A percentile compares a stretch with the other conserved stretches of the same genome.
These are phyloP conservation scores for Ispidina lecontei DNA, from an alignment of 2,797 vertebrate species.

Conservation along the genomic window DNA sequence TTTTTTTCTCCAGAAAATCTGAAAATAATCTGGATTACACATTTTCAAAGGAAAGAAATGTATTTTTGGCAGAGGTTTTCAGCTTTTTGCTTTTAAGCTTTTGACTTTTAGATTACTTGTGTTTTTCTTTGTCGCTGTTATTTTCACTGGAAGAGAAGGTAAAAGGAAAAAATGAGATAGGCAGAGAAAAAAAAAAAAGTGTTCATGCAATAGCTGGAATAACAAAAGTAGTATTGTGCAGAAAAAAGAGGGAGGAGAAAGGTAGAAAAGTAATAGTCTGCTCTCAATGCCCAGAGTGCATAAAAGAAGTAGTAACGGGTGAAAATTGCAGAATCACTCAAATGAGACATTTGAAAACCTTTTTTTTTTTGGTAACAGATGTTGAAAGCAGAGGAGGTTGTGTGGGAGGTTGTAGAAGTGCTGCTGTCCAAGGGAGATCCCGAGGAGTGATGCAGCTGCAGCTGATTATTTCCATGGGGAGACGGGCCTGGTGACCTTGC, in stretches of 20 bases:
- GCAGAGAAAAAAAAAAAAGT: accelerated
- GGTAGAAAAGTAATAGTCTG: not conserved
- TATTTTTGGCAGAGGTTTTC: not conserved
- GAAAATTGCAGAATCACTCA: not conserved
- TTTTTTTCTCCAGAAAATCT: not conserved
- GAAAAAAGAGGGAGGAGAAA: not conserved
- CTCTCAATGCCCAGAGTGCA: not conserved
- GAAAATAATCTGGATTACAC: not conserved
- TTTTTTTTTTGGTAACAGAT: not conserved
- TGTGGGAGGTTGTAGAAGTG: not conserved
- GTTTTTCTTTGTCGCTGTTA: not conserved
- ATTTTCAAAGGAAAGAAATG: not conserved
- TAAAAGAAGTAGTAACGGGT: not conserved
- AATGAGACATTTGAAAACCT: not conserved
- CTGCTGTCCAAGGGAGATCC: not conserved
- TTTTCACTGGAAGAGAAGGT: not conserved
- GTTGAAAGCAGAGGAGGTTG: not conserved
- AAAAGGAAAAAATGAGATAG: not conserved
- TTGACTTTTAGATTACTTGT: not conserved
- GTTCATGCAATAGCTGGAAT: not conserved
- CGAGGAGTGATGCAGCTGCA: not conserved
- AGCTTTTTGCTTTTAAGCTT: not conserved
- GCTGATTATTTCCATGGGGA: not conserved
- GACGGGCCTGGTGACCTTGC: not conserved
- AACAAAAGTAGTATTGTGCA: not conserved